Base-by-base conservation (phyloP, 1,140 invertebrate species). In the Pseudomyrmex sp. region DNA sequence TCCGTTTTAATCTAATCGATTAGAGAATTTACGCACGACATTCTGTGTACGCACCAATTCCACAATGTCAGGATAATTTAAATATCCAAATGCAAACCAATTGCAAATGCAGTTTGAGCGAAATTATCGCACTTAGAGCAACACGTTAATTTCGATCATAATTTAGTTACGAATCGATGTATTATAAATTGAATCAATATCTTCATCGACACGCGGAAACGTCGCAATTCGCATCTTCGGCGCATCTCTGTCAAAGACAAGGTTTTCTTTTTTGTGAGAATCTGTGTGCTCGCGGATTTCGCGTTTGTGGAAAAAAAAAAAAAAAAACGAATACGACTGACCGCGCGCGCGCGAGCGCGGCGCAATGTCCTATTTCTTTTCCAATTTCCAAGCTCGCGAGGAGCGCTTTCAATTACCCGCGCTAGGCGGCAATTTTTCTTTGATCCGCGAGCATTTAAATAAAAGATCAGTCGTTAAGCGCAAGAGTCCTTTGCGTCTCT, bases 391-490 rank as follows among this genome's bases (percentile, higher is more conserved):
- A 59, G 66, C 44, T 26, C 20, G 8, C 8, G 35, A 9, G n/a
- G n/a, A 63, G 70, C 35, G 54, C 52, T 82, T 62, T 63, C 59
- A 62, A 82, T 63, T 82, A 75, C 70, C 35, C 26, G 15, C 23
- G 61, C 26, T 35, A 35, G 79, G 15, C 13, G 59, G 48, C 18
- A 46, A 82, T 73, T 82, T 54, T 75, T 75, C 79, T 82, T 75
- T 75, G 79, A 65, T 75, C 79, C 59, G 46, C 7, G n/a, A 59
- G 10, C 48, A 48, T 82, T 82, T 82, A 75, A 80, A 82, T 82
- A 82, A 75, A 87, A 85, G 20, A 82, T 75, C 82, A 76, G 61
- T 87, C 83, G 68, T 23, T 20, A 46, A 20, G 20, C 20, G 20
- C 68, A 59, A 35, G 59, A 74, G 58, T 82, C 70, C 65, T 56